Base-by-base conservation (phyloP, 2,888 invertebrate genomes). In the Mythimna lalbum region DNA sequence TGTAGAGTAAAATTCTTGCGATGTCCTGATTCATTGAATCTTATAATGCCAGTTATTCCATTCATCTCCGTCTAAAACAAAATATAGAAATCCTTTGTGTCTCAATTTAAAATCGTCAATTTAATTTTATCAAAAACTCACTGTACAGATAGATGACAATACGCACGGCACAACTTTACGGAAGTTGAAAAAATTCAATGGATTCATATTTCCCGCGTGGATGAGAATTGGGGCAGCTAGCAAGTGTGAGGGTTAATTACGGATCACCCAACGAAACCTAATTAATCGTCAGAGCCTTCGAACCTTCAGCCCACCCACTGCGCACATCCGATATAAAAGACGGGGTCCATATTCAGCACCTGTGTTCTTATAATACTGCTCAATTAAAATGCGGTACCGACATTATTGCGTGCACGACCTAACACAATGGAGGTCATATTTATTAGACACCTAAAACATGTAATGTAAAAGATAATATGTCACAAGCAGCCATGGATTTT, bases 1-100 rank as follows among this genome's bases (percentile, higher is more conserved):
- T 98, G 98, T 69, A 99, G 96, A 0, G 98, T 97, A 92, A 98
- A 99, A 95, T 99, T 98, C 89, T 97, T 97, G 69, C 99, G 96
- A 83, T 97, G 97, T 33, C 99, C 99, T 86, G 97, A 97, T 82
- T 98, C 98, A 91, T 97, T 98, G 95, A 99, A 99, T 80, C 98
- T 97, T 87, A 99, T 97, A 90, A 97, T 97, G 53, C 99, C 99
- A 19, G 98, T 98, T 87, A 99, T 95, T 57, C 99, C 99, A 94
- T 98, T 98, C 89, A 98, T 96, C 95, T 98, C 98, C 87, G 98
- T 98, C 98, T 98, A 96, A 86, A 96, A 93, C 91, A 94, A 95
- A 61, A 90, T 67, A 88, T 73, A 79, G 33, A 63, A 49, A 39
- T 86, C 89, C 90, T 87, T 90, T 89, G 89, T 88, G 86, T 89